These are phyloP conservation scores for Nymphalis polychloros DNA, from an alignment of 2,888 invertebrate genomes.

Conservation along the genomic window DNA sequence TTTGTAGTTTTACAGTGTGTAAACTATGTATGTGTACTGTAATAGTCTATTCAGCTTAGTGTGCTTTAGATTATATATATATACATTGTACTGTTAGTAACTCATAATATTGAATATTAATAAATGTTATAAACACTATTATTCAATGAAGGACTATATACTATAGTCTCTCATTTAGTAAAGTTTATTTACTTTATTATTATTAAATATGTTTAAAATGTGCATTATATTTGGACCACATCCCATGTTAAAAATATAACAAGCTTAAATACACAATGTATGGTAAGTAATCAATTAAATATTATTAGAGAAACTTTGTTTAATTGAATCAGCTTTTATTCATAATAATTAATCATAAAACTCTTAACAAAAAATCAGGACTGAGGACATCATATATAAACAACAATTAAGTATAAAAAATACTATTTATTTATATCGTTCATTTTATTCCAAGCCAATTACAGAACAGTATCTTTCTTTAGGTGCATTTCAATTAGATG, in stretches of 20 bases:
- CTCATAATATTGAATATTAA: conserved; percentile 9
- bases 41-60: neutral
- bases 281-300: conserved; percentile 15
- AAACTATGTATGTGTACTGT: neutral
- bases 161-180: neutral
- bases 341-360: neutral
- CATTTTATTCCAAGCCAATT: conserved; percentile 16
- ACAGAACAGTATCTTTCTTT: conserved; percentile 9
- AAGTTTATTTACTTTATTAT: no score
- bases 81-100: neutral
- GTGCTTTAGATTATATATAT: conserved; percentile 2
- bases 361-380: no score
- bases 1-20: neutral
- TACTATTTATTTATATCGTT: conserved; percentile 20
- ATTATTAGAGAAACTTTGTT: conserved; percentile 9
- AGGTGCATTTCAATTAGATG: conserved; percentile 12
- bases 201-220: neutral
- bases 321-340: conserved; percentile 1
- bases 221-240: conserved; percentile 1
- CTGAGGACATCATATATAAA: neutral
- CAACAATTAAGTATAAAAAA: conserved; percentile 24
- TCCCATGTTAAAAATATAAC: conserved; percentile 1
- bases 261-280: conserved; percentile 8
- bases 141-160: neutral
- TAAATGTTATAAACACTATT: neutral